Evolutionary conservation across 2,888 invertebrate species (phyloP), one percentile per base, ranked within the genome.

Genomic region (Ametastegia equiseti): DNA sequence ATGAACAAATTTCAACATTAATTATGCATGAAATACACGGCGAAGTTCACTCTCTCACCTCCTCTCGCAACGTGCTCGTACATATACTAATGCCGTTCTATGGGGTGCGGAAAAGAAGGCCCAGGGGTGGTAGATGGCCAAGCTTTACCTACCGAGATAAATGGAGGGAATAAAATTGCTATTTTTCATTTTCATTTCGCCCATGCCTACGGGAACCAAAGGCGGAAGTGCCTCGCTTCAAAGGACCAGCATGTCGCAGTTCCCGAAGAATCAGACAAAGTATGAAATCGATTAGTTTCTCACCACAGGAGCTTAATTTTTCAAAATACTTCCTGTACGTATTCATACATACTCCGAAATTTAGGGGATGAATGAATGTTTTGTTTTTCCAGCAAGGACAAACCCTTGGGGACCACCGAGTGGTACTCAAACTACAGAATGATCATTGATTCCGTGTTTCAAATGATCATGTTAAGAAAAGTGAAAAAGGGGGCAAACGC

Each of bases 1-100:
- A 77, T 63, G 81, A 81, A 81, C 81, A 81, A 81, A 81, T 81
- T 77, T 36, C 19, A 45, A 47, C 81, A 81, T 81, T 81, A 81
- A 81, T 81, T 81, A 81, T 81, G 77, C 81, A 81, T 81, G 81
- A 81, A 77, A 81, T 67, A 73, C 39, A 60, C 57, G 27, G 60
- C 75, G 54, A 50, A 54, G 36, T 75, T 54, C 54, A 27, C 75
- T 75, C 54, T 23, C 54, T 33, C 15, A 2, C 15, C 0, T 27
- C 13, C 13, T 1, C 13, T n/a, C 63, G 1, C 45, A 27, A 36
- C n/a, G 33, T 65, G 36, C 39, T 39, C 19, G 2, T 33, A 36
- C 15, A 15, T 42, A 42, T 42, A 42, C 47, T n/a, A 57, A 30
- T n/a, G n/a, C n/a, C n/a, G n/a, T n/a, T n/a, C 2, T 57, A 57